A percentile compares a stretch with the other conserved stretches of the same genome.
Conservation (phyloP, 2,797 vertebrate species). For the Phoxinus dragarum region DNA sequence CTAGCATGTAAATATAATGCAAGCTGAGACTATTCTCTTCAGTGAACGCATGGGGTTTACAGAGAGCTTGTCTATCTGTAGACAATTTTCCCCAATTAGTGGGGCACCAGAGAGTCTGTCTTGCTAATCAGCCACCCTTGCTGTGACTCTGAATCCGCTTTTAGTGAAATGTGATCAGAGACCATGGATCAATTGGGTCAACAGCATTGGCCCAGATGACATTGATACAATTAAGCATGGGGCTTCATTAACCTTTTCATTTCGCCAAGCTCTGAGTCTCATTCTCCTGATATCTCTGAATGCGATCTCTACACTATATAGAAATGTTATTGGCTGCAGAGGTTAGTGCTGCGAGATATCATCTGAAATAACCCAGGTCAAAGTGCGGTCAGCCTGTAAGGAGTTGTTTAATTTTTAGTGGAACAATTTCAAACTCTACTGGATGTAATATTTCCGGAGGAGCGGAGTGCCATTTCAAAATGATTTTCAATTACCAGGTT, state of each 20-base stretch:
- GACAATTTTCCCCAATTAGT: constrained; percentile 58
- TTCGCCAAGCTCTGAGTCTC: constrained; percentile 21
- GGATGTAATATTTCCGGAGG: constrained; percentile 35
- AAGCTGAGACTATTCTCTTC: constrained; percentile 7
- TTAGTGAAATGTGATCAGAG: constrained; percentile 64
- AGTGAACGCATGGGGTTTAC: not conserved
- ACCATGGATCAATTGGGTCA: constrained; percentile 62
- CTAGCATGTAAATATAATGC: not conserved
- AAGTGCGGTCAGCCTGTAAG: constrained; percentile 39
- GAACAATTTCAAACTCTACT: constrained; percentile 41
- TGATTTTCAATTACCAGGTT: constrained; percentile 46
- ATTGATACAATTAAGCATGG: constrained; percentile 50
- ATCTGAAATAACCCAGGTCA: constrained; percentile 42
- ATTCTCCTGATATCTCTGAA: constrained; percentile 38
- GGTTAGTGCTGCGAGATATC: constrained; percentile 10
- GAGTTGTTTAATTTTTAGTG: constrained; percentile 45
- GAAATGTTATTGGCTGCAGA: constrained; percentile 46
- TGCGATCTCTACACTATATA: constrained; percentile 33
- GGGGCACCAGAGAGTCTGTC: constrained; percentile 57
- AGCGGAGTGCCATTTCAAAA: constrained; percentile 30
- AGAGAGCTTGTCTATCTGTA: constrained; percentile 27
- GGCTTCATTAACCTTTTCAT: constrained; percentile 62
- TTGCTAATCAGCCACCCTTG: constrained; percentile 49
- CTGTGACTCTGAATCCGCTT: constrained; percentile 53
- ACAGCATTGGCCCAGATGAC: constrained; percentile 53